phyloP scores from a whole-genome alignment of 1,140 invertebrate genomes.

The Saxidomus purpurata region DNA sequence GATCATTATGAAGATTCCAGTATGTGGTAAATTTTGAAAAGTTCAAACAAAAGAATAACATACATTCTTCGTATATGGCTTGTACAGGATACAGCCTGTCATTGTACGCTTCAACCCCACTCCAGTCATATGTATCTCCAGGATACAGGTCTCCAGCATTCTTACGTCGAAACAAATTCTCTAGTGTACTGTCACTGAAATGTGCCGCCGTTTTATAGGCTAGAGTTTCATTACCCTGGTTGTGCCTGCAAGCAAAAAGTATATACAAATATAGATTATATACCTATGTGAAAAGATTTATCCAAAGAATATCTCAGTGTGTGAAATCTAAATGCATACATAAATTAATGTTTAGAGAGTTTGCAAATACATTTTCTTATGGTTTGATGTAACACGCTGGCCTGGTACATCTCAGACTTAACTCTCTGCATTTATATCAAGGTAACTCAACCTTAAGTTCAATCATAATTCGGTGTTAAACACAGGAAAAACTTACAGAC shows the following conservation, averaged over 20 bases:
- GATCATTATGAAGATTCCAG: too few species aligned
- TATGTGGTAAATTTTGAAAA: neutral
- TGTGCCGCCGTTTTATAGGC: neutral
- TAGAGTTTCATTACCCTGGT: conserved; percentile 42
- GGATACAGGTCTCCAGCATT: conserved; percentile 47
- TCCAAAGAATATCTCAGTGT: too few species aligned
- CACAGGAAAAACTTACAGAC: too few species aligned
- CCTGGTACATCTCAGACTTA: too few species aligned
- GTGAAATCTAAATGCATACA: too few species aligned
- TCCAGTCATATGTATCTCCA: conserved; percentile 55
- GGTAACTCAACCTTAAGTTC: too few species aligned
- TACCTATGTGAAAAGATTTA: too few species aligned
- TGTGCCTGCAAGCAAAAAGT: conserved; percentile 62
- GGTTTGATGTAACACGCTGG: too few species aligned
- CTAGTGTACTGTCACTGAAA: neutral
- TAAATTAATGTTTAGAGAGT: too few species aligned
- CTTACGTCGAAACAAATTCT: conserved; percentile 47
- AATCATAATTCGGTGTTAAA: too few species aligned
- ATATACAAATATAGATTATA: neutral
- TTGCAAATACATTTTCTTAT: too few species aligned
- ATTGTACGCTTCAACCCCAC: conserved; percentile 41
- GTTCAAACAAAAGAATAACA: neutral
- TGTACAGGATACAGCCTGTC: conserved; percentile 47
- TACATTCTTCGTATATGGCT: conserved; percentile 44
- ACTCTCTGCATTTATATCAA: too few species aligned